Evolutionary conservation across 2,113 vertebrate species (phyloP).

Genomic region (Ctenodactylus gundi): DNA sequence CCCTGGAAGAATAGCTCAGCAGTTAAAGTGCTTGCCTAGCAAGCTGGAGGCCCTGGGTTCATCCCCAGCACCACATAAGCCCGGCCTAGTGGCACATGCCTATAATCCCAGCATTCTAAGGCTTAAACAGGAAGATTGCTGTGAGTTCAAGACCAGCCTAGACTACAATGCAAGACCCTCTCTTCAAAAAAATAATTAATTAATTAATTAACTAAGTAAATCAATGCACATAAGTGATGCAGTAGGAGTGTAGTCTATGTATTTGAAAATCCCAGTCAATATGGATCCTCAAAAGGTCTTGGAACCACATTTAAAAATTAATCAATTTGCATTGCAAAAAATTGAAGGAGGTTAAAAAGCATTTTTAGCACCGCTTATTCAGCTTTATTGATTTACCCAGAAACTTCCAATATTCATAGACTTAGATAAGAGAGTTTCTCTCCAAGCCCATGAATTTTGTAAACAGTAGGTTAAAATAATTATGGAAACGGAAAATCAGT

Average conservation of each 20-base stretch:
- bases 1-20: no score
- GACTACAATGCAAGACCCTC: no score
- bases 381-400: background rate
- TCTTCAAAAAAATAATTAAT: no score
- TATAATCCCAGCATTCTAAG: no score
- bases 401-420: background rate
- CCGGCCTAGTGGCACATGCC: no score
- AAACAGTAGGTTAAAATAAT: background rate
- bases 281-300: background rate
- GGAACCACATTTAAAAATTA: background rate
- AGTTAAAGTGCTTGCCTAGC: no score
- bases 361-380: background rate
- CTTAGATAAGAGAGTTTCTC: background rate
- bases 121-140: no score
- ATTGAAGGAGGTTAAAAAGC: background rate
- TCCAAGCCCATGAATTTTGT: background rate
- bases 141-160: no score
- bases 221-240: background rate
- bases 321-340: background rate
- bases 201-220: no score
- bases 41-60: no score
- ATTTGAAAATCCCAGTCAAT: background rate
- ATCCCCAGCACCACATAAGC: no score
- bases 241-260: background rate
- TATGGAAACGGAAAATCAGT: background rate